These are phyloP conservation scores for Archivesica marissinica DNA, from an alignment of 1,140 invertebrate species.

Conservation along the genomic window DNA sequence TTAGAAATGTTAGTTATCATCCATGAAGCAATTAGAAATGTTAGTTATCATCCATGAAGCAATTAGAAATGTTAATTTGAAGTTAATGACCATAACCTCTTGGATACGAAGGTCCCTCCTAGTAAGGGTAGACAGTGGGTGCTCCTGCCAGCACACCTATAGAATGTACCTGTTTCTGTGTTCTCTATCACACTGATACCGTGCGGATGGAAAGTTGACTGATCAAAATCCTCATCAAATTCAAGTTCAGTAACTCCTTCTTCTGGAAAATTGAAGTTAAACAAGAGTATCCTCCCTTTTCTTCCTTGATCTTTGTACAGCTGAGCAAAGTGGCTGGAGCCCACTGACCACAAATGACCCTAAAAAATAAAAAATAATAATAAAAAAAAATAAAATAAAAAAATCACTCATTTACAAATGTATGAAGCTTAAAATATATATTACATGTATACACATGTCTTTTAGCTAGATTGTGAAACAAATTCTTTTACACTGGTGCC, in stretches of 20 bases:
- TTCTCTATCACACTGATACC: constrained; percentile 72
- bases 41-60: too few relatives aligned
- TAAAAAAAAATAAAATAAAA: not conserved
- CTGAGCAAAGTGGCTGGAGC: constrained; percentile 23
- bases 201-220: constrained; percentile 67
- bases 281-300: constrained; percentile 67
- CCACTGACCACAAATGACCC: constrained; percentile 51
- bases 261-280: constrained; percentile 64
- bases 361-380: constrained; percentile 38
- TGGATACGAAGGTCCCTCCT: too few relatives aligned
- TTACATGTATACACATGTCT: too few relatives aligned
- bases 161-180: constrained; percentile 68
- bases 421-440: not conserved
- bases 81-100: too few relatives aligned
- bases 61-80: too few relatives aligned
- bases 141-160: too few relatives aligned
- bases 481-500: too few relatives aligned
- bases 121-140: too few relatives aligned
- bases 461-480: too few relatives aligned
- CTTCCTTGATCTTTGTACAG: constrained; percentile 57
- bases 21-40: too few relatives aligned
- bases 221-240: constrained; percentile 63
- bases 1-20: too few relatives aligned
- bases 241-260: constrained; percentile 61
- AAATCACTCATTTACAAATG: not conserved